Base-by-base conservation (phyloP, 2,113 vertebrate genomes). In the Lucifuga dentata region DNA sequence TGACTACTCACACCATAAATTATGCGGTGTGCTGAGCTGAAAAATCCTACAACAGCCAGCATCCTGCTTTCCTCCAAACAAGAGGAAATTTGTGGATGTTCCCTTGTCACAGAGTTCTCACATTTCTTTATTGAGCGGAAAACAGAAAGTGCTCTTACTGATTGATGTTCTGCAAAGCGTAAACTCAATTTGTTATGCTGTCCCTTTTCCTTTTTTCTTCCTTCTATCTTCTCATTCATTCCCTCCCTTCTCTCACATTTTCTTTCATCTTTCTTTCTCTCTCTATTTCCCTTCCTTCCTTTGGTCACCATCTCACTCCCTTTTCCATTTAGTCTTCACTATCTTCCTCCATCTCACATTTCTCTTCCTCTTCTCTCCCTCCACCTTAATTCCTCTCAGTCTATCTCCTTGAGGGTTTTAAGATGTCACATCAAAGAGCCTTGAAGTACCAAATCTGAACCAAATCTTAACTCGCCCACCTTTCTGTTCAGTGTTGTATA, bases 401-500 rank as follows among this genome's bases (percentile, higher is more conserved):
- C 10, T 39, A 1, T 55, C 7, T 33, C 1, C 12, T 32, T 13
- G 23, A 11, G 3, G 32, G 11, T 33, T 71, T 45, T 45, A 20
- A 21, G 5, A 43, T 33, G 12, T 33, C 15, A 17, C 5, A 11
- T 4, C 23, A 13, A 40, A 16, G 55, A 21, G 4, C 48, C 9
- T 38, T n/a, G n/a, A n/a, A 56, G 21, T 33, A 19, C 46, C 23
- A 56, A 26, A 41, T 12, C 29, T 38, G 16, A 21, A 46, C 20
- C 10, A 11, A 1, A 24, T 26, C 0, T 56, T 10, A 19, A 23
- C 13, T 26, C 41, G 57, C 15, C 11, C 21, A 20, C 3, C 19
- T 9, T n/a, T 8, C 0, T 0, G 12, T 8, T 12, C 86, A 99
- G 97, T 98, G 97, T 92, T 99, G 97, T 80, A 99, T 99, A 49